These are phyloP conservation scores for Heliothis subflexa DNA, from an alignment of 1,140 invertebrate species.

Conservation along the genomic window DNA sequence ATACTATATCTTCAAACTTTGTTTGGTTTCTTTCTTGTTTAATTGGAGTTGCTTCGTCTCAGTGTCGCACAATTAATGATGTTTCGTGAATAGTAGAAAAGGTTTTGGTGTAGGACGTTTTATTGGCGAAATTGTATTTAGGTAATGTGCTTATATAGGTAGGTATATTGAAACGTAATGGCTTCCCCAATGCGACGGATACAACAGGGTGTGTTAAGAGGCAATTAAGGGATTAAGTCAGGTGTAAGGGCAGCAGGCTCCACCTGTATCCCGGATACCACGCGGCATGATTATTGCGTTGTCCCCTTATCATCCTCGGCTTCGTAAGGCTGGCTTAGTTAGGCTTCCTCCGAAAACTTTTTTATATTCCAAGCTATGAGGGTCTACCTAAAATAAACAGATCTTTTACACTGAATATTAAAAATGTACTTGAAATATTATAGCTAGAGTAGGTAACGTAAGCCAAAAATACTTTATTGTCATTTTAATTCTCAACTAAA, in stretches of 20 bases:
- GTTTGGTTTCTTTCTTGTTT: background rate
- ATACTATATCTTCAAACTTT: background rate
- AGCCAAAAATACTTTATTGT: too few relatives aligned
- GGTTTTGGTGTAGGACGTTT: background rate
- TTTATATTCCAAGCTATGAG: too few relatives aligned
- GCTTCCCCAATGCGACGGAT: background rate
- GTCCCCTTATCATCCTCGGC: slow-evolving; percentile 3
- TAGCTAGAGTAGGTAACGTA: too few relatives aligned
- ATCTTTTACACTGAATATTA: too few relatives aligned
- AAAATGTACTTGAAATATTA: too few relatives aligned
- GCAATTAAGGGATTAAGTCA: slow-evolving; percentile 29
- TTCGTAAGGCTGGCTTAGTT: too few relatives aligned
- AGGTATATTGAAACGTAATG: background rate
- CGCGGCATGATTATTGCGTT: slow-evolving; percentile 17
- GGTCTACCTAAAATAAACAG: too few relatives aligned
- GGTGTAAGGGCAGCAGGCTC: slow-evolving; percentile 30
- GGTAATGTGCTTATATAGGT: background rate
- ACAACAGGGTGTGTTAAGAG: slow-evolving; percentile 27
- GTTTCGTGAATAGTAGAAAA: background rate
- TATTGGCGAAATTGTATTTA: background rate
- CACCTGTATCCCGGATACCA: slow-evolving; percentile 14
- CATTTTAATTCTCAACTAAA: too few relatives aligned
- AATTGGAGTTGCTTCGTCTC: too few relatives aligned
- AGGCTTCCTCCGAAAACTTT: too few relatives aligned
- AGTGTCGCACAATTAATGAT: too few relatives aligned